phyloP scores from a whole-genome alignment of 2,797 vertebrate genomes.

The Lepilemur septentrionalis region DNA sequence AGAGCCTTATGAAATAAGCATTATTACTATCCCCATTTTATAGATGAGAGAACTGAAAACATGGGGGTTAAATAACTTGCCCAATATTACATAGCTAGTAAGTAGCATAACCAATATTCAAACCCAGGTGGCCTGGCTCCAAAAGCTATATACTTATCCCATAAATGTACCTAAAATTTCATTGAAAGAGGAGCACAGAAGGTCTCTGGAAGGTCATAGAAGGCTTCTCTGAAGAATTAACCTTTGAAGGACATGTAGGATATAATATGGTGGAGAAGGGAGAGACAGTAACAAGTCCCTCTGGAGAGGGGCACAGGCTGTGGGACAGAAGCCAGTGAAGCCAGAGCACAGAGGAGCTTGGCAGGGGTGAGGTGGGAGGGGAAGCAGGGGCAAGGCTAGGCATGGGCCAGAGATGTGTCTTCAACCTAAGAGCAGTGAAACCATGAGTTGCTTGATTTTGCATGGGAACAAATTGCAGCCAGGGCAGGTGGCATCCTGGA shows the following conservation, averaged over 20 bases:
- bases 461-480: not conserved
- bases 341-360: accelerated
- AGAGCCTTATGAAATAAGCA: not conserved
- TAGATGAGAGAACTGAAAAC: not conserved
- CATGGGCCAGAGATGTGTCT: not conserved
- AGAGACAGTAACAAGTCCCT: too few species aligned
- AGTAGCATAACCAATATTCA: not conserved
- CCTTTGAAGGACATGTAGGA: not conserved
- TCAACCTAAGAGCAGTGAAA: accelerated
- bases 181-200: not conserved
- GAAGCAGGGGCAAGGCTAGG: not conserved
- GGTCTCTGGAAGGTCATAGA: not conserved
- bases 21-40: too few species aligned
- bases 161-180: not conserved
- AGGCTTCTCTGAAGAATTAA: not conserved
- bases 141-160: not conserved
- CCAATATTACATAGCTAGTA: not conserved
- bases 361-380: not conserved
- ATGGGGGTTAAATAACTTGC: not conserved
- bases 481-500: not conserved
- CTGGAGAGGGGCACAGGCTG: not conserved
- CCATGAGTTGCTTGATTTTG: accelerated
- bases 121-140: not conserved
- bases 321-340: not conserved
- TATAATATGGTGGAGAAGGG: accelerated